A percentile compares a stretch with the other conserved stretches of the same genome.
phyloP scores from a whole-genome alignment of 2,888 invertebrate genomes.

The Cosmia pyralina region DNA sequence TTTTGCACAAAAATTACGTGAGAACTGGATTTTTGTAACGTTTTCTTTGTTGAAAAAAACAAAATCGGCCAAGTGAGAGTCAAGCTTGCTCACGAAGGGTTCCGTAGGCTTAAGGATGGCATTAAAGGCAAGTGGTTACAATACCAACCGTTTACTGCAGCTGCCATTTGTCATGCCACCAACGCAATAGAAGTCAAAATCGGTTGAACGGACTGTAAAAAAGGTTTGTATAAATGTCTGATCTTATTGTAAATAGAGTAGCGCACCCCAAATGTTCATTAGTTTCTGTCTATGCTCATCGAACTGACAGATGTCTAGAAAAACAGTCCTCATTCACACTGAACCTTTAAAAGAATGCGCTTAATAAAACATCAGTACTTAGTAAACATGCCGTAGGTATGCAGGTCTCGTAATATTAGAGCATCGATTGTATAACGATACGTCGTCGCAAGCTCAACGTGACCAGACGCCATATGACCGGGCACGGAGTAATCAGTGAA shows the following conservation, averaged over 20 bases:
- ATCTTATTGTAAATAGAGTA: too few species aligned
- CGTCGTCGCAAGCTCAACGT: slow-evolving; percentile 29
- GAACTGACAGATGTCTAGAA: too few species aligned
- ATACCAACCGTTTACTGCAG: too few species aligned
- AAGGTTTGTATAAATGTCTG: too few species aligned
- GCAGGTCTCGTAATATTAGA: slow-evolving; percentile 52
- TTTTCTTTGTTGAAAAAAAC: too few species aligned
- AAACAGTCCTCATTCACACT: slow-evolving; percentile 1
- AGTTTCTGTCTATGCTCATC: neutral
- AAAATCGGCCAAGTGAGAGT: neutral
- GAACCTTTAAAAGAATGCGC: slow-evolving; percentile 7
- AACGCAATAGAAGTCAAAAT: too few species aligned
- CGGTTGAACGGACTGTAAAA: too few species aligned
- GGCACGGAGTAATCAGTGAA: slow-evolving; percentile 7
- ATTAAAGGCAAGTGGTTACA: too few species aligned
- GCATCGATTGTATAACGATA: slow-evolving; percentile 47
- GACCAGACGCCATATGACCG: slow-evolving; percentile 32
- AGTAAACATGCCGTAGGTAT: slow-evolving; percentile 47
- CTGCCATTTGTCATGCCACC: too few species aligned
- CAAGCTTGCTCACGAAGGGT: neutral
- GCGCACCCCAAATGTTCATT: neutral
- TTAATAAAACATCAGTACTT: slow-evolving; percentile 24
- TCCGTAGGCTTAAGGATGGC: too few species aligned
- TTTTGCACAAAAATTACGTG: too few species aligned
- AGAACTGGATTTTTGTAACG: slow-evolving; percentile 15